These are phyloP conservation scores for Cryptus viduatorius DNA, from an alignment of 2,888 invertebrate genomes.

Conservation along the genomic window DNA sequence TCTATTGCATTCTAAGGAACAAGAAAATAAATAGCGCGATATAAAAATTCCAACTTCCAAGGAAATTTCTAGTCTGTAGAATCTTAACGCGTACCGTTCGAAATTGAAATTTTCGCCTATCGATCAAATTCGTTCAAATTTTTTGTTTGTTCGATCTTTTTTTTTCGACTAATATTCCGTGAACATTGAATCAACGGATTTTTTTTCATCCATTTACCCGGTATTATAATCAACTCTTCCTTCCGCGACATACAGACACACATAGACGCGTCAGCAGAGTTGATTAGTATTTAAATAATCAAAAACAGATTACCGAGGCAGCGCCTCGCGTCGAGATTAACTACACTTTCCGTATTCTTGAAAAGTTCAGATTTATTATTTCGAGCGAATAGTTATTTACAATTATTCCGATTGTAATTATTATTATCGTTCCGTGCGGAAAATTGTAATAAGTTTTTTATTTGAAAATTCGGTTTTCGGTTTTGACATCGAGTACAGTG, in stretches of 20 bases:
- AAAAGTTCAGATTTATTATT: slow-evolving; percentile 1
- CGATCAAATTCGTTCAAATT: slow-evolving; percentile 15
- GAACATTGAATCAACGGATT: slow-evolving; percentile 4
- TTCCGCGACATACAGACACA: neutral
- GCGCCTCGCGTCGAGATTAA: slow-evolving; percentile 4
- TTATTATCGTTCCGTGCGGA: neutral
- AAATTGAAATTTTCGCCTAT: slow-evolving; percentile 4
- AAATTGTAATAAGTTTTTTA: slow-evolving; percentile 13
- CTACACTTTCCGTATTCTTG: slow-evolving; percentile 7
- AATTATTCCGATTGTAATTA: neutral
- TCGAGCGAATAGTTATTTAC: neutral
- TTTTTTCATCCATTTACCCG: neutral
- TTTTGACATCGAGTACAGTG: slow-evolving; percentile 7
- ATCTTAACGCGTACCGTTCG: slow-evolving; percentile 58
- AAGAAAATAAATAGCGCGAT: slow-evolving; percentile 11
- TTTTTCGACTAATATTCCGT: neutral
- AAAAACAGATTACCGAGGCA: neutral
- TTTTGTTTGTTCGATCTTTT: neutral
- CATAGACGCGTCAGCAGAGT: neutral
- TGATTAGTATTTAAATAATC: neutral
- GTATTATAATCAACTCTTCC: neutral
- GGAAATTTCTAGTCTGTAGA: slow-evolving; percentile 72
- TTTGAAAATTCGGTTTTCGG: neutral
- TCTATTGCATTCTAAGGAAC: slow-evolving; percentile 37
- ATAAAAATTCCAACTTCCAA: slow-evolving; percentile 52